These are phyloP conservation scores for Proisotoma minuta DNA, from an alignment of 2,888 invertebrate genomes.

Conservation along the genomic window DNA sequence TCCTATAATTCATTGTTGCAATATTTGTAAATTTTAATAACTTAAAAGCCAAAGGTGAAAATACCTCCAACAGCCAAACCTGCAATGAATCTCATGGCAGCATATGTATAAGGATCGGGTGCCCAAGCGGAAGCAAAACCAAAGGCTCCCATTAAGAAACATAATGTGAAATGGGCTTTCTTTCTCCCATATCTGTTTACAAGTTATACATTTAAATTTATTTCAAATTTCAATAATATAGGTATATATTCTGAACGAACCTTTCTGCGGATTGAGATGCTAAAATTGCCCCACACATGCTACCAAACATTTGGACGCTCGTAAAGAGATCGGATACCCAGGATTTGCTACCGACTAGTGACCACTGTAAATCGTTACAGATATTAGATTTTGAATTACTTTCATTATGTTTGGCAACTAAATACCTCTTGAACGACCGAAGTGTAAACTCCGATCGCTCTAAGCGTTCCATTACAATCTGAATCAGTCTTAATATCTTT, in stretches of 20 bases:
- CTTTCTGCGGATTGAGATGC: slow-evolving; percentile 33
- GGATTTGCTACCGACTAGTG: slow-evolving; percentile 16
- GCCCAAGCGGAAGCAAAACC: slow-evolving; percentile 35
- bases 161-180: slow-evolving; percentile 33
- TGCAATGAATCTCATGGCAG: slow-evolving; percentile 29
- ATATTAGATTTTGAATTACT: background rate
- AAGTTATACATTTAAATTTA: background rate
- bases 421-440: slow-evolving; percentile 37
- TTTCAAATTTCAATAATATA: slow-evolving; percentile 6
- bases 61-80: slow-evolving; percentile 39
- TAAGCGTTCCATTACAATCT: slow-evolving; percentile 19
- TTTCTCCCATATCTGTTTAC: slow-evolving; percentile 36
- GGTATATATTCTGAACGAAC: slow-evolving; percentile 16
- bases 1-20: slow-evolving; percentile 5
- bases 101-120: slow-evolving; percentile 32
- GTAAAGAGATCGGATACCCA: slow-evolving; percentile 27
- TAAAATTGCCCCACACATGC: slow-evolving; percentile 24
- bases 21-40: background rate
- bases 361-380: slow-evolving; percentile 26
- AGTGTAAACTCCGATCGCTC: slow-evolving; percentile 20
- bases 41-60: background rate
- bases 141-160: slow-evolving; percentile 34
- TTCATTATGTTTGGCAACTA: background rate
- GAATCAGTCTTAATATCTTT: slow-evolving; percentile 6
- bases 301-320: slow-evolving; percentile 37